phyloP scores from a whole-genome alignment of 2,113 vertebrate genomes.

The Fukomys damarensis region DNA sequence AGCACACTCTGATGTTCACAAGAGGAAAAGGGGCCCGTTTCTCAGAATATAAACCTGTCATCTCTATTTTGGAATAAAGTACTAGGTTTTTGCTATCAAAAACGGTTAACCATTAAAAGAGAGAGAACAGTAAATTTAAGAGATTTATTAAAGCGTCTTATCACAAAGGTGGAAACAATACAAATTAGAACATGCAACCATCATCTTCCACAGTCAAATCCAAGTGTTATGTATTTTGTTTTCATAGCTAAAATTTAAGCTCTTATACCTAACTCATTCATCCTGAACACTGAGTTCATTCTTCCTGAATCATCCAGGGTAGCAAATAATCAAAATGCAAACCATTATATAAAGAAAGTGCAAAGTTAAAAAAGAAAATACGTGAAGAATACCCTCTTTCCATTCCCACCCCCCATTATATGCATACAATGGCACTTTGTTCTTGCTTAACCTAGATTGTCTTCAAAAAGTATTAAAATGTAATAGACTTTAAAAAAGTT shows the following conservation, averaged over 20 bases:
- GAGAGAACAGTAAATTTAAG: slow-evolving; percentile 73
- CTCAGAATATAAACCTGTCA: background rate
- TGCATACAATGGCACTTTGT: slow-evolving; percentile 82
- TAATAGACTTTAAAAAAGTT: slow-evolving; percentile 74
- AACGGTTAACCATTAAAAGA: background rate
- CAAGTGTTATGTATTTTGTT: slow-evolving; percentile 60
- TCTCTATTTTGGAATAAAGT: background rate
- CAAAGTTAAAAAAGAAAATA: slow-evolving; percentile 82
- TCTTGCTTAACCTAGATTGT: slow-evolving; percentile 83
- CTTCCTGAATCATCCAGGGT: slow-evolving; percentile 60
- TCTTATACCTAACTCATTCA: slow-evolving; percentile 57
- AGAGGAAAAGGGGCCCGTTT: background rate
- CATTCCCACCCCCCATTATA: slow-evolving; percentile 67
- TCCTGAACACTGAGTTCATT: slow-evolving; percentile 79
- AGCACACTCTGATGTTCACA: background rate
- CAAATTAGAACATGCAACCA: slow-evolving; percentile 87
- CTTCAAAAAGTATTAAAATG: slow-evolving; percentile 82
- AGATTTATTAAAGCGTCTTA: slow-evolving; percentile 90
- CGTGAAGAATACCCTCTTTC: slow-evolving; percentile 74
- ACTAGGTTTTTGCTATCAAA: background rate
- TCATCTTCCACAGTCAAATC: slow-evolving; percentile 71
- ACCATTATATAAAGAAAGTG: slow-evolving; percentile 84
- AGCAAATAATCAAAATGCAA: slow-evolving; percentile 59
- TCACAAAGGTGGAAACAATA: slow-evolving; percentile 86
- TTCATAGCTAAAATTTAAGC: slow-evolving; percentile 73